These are phyloP conservation scores for Stenurella melanura DNA, from an alignment of 2,888 invertebrate species.

Conservation along the genomic window DNA sequence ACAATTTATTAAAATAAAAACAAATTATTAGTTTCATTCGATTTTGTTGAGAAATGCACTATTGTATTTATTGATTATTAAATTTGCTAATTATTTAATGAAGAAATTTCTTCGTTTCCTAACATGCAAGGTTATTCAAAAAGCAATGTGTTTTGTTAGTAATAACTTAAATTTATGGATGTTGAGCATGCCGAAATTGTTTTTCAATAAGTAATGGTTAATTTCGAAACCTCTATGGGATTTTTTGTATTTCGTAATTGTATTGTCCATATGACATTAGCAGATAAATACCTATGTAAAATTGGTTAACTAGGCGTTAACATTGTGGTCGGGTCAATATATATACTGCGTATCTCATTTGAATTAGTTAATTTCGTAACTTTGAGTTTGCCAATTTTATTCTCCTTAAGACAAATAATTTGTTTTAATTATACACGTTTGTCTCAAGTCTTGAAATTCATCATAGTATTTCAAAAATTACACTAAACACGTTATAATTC, in stretches of 20 bases:
- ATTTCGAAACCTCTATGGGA: background rate
- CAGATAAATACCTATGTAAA: constrained; percentile 3
- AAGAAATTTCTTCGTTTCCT: background rate
- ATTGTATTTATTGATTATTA: background rate
- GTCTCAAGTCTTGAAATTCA: background rate
- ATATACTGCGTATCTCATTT: background rate
- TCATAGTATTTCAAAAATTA: background rate
- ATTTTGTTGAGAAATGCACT: no score
- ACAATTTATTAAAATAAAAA: no score
- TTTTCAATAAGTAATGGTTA: background rate
- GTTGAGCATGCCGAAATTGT: background rate
- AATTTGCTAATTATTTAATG: background rate
- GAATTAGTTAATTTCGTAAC: background rate
- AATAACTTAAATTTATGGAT: background rate
- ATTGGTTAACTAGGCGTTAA: background rate
- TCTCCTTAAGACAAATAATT: background rate
- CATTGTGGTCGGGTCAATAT: background rate
- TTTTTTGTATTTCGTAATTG: background rate
- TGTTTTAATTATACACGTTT: background rate
- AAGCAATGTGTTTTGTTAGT: background rate
- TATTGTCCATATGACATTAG: background rate
- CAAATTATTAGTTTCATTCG: no score
- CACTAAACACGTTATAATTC: background rate
- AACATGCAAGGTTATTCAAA: background rate
- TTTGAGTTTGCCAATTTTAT: background rate